These are phyloP conservation scores for Endomychus coccineus DNA, from an alignment of 2,888 invertebrate species.

Conservation along the genomic window DNA sequence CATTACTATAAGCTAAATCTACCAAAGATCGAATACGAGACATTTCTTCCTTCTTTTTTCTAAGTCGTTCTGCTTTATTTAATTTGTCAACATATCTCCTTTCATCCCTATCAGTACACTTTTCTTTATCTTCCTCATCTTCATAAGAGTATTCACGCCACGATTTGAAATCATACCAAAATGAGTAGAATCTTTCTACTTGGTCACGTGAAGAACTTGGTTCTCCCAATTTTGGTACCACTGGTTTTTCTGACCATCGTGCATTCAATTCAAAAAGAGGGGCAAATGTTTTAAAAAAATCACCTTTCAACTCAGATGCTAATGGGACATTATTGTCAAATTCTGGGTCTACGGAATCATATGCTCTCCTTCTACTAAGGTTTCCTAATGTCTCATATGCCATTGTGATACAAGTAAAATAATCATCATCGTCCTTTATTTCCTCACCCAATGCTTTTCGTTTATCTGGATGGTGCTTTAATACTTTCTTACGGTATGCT, in stretches of 20 bases:
- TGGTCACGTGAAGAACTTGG: slow-evolving; percentile 69
- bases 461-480: slow-evolving; percentile 98
- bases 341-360: slow-evolving; percentile 93
- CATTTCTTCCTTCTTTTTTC: slow-evolving; percentile 97
- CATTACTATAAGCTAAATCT: slow-evolving; percentile 88
- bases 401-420: slow-evolving; percentile 97
- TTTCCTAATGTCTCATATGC: slow-evolving; percentile 90
- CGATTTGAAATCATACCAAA: slow-evolving; percentile 98
- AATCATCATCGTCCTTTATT: slow-evolving; percentile 85
- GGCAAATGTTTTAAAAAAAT: slow-evolving; percentile 64
- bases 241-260: slow-evolving; percentile 84
- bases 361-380: slow-evolving; percentile 74
- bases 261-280: slow-evolving; percentile 71
- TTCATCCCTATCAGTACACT: slow-evolving; percentile 93
- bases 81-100: slow-evolving; percentile 97
- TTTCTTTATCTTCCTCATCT: slow-evolving; percentile 98
- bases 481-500: slow-evolving; percentile 83
- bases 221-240: slow-evolving; percentile 75
- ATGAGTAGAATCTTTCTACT: slow-evolving; percentile 92
- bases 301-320: slow-evolving; percentile 65
- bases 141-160: slow-evolving; percentile 99
- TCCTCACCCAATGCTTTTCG: slow-evolving; percentile 86
- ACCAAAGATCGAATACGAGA: slow-evolving; percentile 82
- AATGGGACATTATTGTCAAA: slow-evolving; percentile 86
- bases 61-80: slow-evolving; percentile 86